Evolutionary conservation across 2,797 vertebrate genomes (phyloP).

Genomic region (Eupleurogrammus muticus): DNA sequence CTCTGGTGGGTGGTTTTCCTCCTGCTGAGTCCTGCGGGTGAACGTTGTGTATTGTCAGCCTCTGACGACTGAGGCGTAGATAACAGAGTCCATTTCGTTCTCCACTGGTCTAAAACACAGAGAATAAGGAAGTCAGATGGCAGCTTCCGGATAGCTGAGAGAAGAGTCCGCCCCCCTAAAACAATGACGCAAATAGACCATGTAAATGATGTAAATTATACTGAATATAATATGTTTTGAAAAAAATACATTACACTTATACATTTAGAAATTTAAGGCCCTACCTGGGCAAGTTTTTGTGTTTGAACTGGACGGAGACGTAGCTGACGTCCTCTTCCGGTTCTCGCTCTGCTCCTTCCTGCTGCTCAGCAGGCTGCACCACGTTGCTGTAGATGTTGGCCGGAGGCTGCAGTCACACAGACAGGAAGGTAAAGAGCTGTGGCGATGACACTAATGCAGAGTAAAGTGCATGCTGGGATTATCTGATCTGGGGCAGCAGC

Average conservation of each 20-base stretch:
- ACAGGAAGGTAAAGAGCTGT: not conserved
- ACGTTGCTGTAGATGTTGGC: not conserved
- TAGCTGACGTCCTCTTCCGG: constrained; percentile 42
- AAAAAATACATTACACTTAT: not conserved
- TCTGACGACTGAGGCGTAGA: constrained; percentile 21
- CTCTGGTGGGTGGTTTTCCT: no score
- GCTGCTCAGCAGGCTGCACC: accelerated
- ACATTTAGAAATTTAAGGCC: not conserved
- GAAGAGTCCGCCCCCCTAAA: no score
- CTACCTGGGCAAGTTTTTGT: constrained; percentile 9
- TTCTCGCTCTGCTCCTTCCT: accelerated
- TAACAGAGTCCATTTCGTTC: not conserved
- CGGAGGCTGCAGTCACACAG: not conserved
- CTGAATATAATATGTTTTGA: no score
- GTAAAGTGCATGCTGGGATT: no score
- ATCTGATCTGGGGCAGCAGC: no score
- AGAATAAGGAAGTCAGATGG: not conserved
- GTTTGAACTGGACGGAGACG: constrained; percentile 22
- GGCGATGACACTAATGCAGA: no score
- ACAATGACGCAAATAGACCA: no score
- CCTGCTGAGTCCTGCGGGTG: no score
- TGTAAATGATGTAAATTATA: no score
- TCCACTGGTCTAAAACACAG: not conserved
- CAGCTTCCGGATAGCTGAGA: no score
- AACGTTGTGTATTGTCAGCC: not conserved